Percentiles rank a stretch among this genome's conserved stretches.
phyloP scores from a whole-genome alignment of 2,888 invertebrate genomes.

The Esperia sulphurella region DNA sequence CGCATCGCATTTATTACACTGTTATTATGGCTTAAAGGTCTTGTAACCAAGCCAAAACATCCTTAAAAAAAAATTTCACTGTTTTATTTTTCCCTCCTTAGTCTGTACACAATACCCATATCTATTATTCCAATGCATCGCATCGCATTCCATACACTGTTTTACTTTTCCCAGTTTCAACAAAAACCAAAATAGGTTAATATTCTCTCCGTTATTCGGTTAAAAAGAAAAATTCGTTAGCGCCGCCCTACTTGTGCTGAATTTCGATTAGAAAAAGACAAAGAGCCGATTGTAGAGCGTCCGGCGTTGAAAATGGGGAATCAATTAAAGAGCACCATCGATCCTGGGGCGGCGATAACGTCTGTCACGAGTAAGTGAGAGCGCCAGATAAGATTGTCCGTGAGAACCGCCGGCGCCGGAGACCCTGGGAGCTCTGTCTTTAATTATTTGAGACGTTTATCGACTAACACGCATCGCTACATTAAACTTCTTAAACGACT shows the following conservation, averaged over 20 bases:
- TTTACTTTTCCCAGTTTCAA: constrained; percentile 16
- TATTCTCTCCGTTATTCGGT: not conserved
- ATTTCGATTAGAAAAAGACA: constrained; percentile 71
- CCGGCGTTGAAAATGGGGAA: constrained; percentile 47
- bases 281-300: constrained; percentile 58
- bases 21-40: too few species aligned
- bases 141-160: too few species aligned
- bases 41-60: too few species aligned
- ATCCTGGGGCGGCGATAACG: constrained; percentile 58
- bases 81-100: too few species aligned
- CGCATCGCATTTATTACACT: too few species aligned
- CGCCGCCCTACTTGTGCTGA: constrained; percentile 44
- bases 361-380: constrained; percentile 49
- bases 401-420: constrained; percentile 17
- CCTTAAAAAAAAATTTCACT: too few species aligned
- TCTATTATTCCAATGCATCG: too few species aligned
- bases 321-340: constrained; percentile 75
- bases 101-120: too few species aligned
- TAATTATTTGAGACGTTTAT: constrained; percentile 45
- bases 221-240: constrained; percentile 53
- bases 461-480: constrained; percentile 9
- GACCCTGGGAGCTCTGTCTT: constrained; percentile 24
- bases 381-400: constrained; percentile 46
- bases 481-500: constrained; percentile 6
- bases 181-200: not conserved